Base-by-base conservation (phyloP, 2,888 invertebrate genomes). In the Scaptomyza caliginosa region DNA sequence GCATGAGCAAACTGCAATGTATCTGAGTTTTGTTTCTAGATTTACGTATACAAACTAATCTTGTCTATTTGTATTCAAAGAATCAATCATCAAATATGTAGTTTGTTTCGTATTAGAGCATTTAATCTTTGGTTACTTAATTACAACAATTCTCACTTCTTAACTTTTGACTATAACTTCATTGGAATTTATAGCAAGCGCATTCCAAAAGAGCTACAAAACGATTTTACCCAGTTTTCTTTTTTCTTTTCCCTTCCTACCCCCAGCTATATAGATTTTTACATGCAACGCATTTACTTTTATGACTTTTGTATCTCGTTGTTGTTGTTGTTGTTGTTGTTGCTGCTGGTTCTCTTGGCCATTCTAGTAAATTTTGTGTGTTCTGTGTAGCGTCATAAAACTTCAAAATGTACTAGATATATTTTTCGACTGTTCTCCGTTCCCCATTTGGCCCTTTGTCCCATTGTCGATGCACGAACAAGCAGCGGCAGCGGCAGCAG, bases 261-360 rank as follows among this genome's bases (percentile, higher is more conserved):
- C 3, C 32, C 45, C 39, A 28, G 40, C n/a, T 19, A 39, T 19
- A 39, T 66, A 50, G 19, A 63, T 69, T 55, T 45, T 51, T 58
- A 48, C 77, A 77, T 79, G 78, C 72, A 74, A 72, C 78, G 46
- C 57, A 77, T 81, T 84, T 81, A 57, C 73, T 84, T 84, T 84
- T 84, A 84, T 75, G 78, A 75, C 72, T 68, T 58, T 52, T 40
- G 51, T 38, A n/a, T n/a, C n/a, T n/a, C n/a, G n/a, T n/a, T n/a
- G 43, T 32, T 6, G 39, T 30, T 34, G 36, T 36, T 56, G 36
- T 16, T 46, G 54, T 30, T 49, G 42, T 21, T 73, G 43, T 10
- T 54, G 36, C 8, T 39, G 23, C 11, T 19, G 68, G 55, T 65
- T 42, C 42, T 16, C 56, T 23, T 26, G 8, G 36, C n/a, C n/a